Evolutionary conservation across 92 coral and sea anemone genomes (phyloP), one percentile per base, ranked within the genome.

Genomic region (Blastomussa wellsi): DNA sequence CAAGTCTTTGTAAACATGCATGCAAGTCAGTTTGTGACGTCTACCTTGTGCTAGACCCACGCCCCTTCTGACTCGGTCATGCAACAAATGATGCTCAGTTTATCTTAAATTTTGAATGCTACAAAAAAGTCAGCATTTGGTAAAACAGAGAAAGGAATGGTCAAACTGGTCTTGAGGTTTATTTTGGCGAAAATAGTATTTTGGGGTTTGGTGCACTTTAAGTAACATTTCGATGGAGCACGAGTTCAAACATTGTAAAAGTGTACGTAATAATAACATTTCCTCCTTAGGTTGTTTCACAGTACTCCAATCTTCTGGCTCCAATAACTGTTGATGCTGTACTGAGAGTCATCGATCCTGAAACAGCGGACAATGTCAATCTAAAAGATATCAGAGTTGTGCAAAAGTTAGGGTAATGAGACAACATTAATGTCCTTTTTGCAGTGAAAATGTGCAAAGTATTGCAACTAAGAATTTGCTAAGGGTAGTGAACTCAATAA

Each of bases 241-340:
- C 8, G 39, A 76, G 28, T 29, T 20, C 33, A 11, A 31, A 22
- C 57, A 24, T 49, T 49, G 24, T 44, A 24, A 52, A 28, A 12
- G 1, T 79, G n/a, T 38, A 11, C 15, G 47, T 22, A 44, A 3
- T 3, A 44, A 57, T 22, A 33, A 37, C 15, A 55, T 82, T 37
- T 86, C 20, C 36, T 60, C 37, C 49, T 4, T 62, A 96, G 98
- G 98, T 96, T 91, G 98, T 96, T 62, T 96, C 98, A 52, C 98
- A 96, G 87, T 92, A 94, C 84, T 92, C 98, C 38, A 96, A 68
- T 79, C 93, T 96, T 17, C 82, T 96, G 49, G 98, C 96, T 16
- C 98, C 98, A 74, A 96, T 96, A 73, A 91, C 98, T 5, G 98
- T 96, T 36, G 98, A 96, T 88, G 97, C 98, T 37, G 98, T 96